A percentile compares a stretch with the other conserved stretches of the same genome.
Conservation (phyloP, 2,888 invertebrate genomes). For the Caenorhabditis panamensis region DNA sequence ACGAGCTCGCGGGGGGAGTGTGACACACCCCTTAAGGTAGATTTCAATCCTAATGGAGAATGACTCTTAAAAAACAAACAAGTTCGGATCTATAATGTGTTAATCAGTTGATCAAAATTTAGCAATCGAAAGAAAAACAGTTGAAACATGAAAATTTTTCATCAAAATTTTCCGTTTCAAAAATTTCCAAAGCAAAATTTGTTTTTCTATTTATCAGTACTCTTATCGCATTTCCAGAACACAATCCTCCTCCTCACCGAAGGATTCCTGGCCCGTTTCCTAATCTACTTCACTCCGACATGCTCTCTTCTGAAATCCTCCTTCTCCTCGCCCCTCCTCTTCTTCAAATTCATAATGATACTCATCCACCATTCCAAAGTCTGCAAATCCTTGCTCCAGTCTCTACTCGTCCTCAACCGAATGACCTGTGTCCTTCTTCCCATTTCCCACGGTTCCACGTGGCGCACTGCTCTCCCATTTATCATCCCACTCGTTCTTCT, state of each 20-base stretch:
- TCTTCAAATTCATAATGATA: constrained; percentile 30
- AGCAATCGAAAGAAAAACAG: too few relatives aligned
- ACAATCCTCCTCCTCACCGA: constrained; percentile 6
- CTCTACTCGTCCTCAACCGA: constrained; percentile 32
- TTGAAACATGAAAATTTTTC: too few relatives aligned
- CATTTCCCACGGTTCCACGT: constrained; percentile 1
- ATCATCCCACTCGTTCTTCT: neutral
- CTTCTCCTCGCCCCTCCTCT: constrained; percentile 13
- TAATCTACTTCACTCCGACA: constrained; percentile 31
- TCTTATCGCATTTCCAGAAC: constrained; percentile 28
- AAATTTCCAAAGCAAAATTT: too few relatives aligned
- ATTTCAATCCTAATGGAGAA: too few relatives aligned
- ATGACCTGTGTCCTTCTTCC: constrained; percentile 39
- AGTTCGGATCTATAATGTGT: too few relatives aligned
- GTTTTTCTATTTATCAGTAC: too few relatives aligned
- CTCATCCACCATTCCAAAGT: constrained; percentile 15
- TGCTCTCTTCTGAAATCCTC: neutral
- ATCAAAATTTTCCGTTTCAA: neutral
- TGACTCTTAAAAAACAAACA: too few relatives aligned
- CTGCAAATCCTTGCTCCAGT: constrained; percentile 27
- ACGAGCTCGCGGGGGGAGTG: too few relatives aligned
- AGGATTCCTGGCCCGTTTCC: constrained; percentile 2
- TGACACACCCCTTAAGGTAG: too few relatives aligned
- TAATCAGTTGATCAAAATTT: too few relatives aligned
- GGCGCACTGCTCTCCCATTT: neutral